Evolutionary conservation across 2,113 vertebrate genomes (phyloP).

Genomic region (Sialia sialis): DNA sequence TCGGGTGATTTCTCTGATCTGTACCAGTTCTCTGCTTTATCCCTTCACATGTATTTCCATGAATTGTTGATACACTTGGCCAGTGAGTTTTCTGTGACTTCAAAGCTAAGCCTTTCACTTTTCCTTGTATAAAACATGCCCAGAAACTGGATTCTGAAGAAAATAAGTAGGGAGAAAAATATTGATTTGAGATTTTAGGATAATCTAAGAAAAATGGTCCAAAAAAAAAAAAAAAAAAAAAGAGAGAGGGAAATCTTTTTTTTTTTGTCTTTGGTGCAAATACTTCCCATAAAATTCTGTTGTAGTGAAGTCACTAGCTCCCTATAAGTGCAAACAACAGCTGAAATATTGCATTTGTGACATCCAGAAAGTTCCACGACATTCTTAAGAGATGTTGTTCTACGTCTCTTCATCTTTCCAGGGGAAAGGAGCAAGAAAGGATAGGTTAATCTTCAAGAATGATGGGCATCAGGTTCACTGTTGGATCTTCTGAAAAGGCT

Average conservation of each 20-base stretch:
- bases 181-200: slow-evolving; percentile 28
- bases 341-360: not conserved
- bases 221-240: not conserved
- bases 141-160: slow-evolving; percentile 18
- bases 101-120: slow-evolving; percentile 61
- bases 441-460: not conserved
- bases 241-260: accelerated
- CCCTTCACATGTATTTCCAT: slow-evolving; percentile 29
- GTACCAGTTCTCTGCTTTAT: not conserved
- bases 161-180: slow-evolving; percentile 43
- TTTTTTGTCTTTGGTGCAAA: not conserved
- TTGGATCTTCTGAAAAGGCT: not conserved
- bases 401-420: not conserved
- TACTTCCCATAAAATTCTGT: not conserved
- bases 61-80: slow-evolving; percentile 49
- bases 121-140: slow-evolving; percentile 41
- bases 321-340: not conserved
- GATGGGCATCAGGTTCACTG: not conserved
- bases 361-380: not conserved
- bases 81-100: slow-evolving; percentile 50
- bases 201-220: slow-evolving; percentile 35
- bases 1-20: slow-evolving; percentile 64
- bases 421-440: not conserved
- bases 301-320: not conserved
- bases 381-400: not conserved